Evolutionary conservation across 2,797 vertebrate genomes (phyloP), one percentile per base, ranked within the genome.

Genomic region (Triplophysa yarkandensis): DNA sequence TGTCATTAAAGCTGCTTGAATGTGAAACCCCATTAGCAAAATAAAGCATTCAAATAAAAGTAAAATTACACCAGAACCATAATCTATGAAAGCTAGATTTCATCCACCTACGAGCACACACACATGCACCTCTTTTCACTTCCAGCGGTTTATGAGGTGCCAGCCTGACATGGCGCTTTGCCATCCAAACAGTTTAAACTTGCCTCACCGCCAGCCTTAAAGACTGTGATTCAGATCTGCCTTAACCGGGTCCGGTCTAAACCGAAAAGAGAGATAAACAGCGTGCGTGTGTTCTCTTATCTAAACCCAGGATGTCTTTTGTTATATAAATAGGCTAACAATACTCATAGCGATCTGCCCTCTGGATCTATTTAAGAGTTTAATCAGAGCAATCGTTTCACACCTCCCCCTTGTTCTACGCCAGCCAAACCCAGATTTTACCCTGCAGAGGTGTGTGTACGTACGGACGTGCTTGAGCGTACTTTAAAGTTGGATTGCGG

Each of bases 311-410:
- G 64, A 75, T 75, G 64, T 75, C 54, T 75, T 75, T 60, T 75
- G 73, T 75, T 62, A 48, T 36, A 60, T 68, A 67, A 75, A 75
- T 75, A 75, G 28, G 41, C 28, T 67, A 75, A 75, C 73, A 75
- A 75, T 75, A 39, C 73, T 61, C 54, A 55, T 65, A 68, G 73
- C 68, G 63, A 67, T 68, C 64, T 68, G 71, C 54, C 72, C 64
- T 68, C 73, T 75, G 73, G 73, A 68, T 75, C 73, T 64, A 68
- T 75, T 75, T 75, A 68, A 61, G 30, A 58, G 73, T 68, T 54
- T 75, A 68, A 75, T 75, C 73, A 68, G 30, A 58, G 39, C 73
- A 50, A 75, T 68, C 63, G 57, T 67, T 65, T 54, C 28, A 60
- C 73, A 67, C 73, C 46, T 55, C 63, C 64, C 64, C 19, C 23